These are phyloP conservation scores for Drosophila gaucha DNA, from an alignment of 2,888 invertebrate genomes.

Conservation along the genomic window DNA sequence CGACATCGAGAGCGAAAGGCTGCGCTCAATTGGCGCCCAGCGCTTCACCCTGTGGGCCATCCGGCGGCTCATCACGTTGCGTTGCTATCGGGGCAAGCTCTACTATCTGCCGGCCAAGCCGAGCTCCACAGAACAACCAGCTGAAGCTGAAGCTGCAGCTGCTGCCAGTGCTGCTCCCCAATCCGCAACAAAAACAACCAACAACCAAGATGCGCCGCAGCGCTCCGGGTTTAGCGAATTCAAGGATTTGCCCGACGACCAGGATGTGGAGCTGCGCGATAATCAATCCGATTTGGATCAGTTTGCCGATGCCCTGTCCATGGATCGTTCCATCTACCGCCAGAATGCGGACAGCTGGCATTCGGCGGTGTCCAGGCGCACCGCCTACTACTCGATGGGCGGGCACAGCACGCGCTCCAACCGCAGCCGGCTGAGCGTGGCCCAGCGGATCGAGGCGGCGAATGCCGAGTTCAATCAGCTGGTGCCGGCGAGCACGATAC, in stretches of 20 bases:
- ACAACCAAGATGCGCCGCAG: neutral
- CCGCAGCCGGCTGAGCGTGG: conserved; percentile 67
- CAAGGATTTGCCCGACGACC: conserved; percentile 46
- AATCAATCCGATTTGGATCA: conserved; percentile 46
- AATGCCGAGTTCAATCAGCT: conserved; percentile 68
- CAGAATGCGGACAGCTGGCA: conserved; percentile 92
- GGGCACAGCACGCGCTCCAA: conserved; percentile 89
- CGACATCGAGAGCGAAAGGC: conserved; percentile 98
- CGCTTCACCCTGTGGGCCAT: conserved; percentile 96
- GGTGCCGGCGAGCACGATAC: conserved; percentile 64
- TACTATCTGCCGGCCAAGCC: conserved; percentile 90
- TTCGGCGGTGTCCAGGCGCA: conserved; percentile 91
- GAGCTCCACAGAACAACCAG: neutral
- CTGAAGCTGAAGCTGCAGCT: neutral
- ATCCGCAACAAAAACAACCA: neutral
- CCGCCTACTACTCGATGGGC: conserved; percentile 91
- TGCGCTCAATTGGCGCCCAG: conserved; percentile 94
- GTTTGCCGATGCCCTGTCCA: conserved; percentile 81
- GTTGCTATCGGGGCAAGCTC: conserved; percentile 93
- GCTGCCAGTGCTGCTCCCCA: neutral
- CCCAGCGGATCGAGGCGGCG: conserved; percentile 70
- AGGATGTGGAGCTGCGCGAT: conserved; percentile 34
- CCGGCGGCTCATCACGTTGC: conserved; percentile 92
- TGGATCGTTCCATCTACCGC: conserved; percentile 82
- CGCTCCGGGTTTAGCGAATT: conserved; percentile 27